phyloP scores from a whole-genome alignment of 2,888 invertebrate species.

The Amitus sp. region DNA sequence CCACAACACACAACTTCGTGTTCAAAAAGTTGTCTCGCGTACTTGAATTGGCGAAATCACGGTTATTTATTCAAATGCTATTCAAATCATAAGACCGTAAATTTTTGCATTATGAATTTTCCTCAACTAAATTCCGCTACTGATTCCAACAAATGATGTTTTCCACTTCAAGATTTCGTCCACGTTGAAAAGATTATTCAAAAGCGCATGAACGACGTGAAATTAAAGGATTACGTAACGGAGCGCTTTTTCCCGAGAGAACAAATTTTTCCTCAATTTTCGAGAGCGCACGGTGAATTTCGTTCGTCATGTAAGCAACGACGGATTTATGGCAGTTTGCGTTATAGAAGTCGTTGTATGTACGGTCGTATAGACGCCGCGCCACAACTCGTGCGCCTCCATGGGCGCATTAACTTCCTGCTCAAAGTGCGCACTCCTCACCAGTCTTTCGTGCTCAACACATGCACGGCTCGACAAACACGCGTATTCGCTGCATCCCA shows the following conservation, averaged over 20 bases:
- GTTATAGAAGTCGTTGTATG: slow-evolving; percentile 9
- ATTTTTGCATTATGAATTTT: too few species aligned
- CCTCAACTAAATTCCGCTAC: too few species aligned
- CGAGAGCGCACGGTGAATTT: slow-evolving; percentile 3
- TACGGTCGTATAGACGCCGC: slow-evolving; percentile 2
- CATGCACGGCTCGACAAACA: not conserved
- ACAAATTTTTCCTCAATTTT: not conserved
- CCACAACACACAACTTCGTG: too few species aligned
- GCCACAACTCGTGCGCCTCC: slow-evolving; percentile 2
- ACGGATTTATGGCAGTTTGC: slow-evolving; percentile 9
- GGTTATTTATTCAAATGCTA: too few species aligned
- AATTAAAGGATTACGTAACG: not conserved
- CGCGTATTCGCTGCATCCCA: not conserved
- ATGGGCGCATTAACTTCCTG: slow-evolving; percentile 9
- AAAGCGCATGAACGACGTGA: too few species aligned
- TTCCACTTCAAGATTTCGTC: too few species aligned
- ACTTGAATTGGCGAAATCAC: too few species aligned
- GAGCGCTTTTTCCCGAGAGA: not conserved
- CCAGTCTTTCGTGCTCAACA: slow-evolving; percentile 2
- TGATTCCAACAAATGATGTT: too few species aligned
- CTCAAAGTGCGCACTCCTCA: not conserved
- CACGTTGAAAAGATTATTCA: too few species aligned
- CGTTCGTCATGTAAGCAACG: slow-evolving; percentile 6
- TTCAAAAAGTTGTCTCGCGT: too few species aligned
- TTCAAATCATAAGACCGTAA: too few species aligned